Percentiles rank a stretch among this genome's conserved stretches.
Conservation (phyloP, 2,113 vertebrate genomes). For the Pitta sordida region DNA sequence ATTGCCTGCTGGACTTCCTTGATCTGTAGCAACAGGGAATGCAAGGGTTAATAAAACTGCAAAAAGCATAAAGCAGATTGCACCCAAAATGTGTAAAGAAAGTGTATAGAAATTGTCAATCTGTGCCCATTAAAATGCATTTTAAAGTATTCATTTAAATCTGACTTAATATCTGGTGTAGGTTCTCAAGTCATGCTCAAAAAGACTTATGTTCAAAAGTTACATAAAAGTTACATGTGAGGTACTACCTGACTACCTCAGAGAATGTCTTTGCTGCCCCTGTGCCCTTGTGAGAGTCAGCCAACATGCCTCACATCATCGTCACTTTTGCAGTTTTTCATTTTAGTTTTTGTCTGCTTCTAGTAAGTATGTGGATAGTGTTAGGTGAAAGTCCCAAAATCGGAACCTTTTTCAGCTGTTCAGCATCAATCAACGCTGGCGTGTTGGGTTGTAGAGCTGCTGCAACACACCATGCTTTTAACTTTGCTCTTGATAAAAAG, state of each 20-base stretch:
- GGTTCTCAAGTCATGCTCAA: neutral
- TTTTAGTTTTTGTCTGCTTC: neutral
- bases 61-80: neutral
- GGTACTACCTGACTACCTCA: neutral
- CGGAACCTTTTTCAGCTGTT: neutral
- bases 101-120: neutral
- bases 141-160: neutral
- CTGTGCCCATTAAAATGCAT: neutral
- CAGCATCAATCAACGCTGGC: accelerated
- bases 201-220: neutral
- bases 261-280: neutral
- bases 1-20: neutral
- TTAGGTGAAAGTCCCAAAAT: too few species aligned
- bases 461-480: neutral
- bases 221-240: accelerated
- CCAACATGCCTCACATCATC: accelerated
- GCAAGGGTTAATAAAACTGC: neutral
- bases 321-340: neutral
- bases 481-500: neutral
- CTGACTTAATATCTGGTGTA: neutral
- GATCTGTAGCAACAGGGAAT: neutral
- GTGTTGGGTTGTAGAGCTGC: neutral
- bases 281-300: neutral
- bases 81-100: neutral
- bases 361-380: neutral